Evolutionary conservation across 2,797 vertebrate genomes (phyloP), one percentile per base, ranked within the genome.

Genomic region (Pachyuromys duprasi): DNA sequence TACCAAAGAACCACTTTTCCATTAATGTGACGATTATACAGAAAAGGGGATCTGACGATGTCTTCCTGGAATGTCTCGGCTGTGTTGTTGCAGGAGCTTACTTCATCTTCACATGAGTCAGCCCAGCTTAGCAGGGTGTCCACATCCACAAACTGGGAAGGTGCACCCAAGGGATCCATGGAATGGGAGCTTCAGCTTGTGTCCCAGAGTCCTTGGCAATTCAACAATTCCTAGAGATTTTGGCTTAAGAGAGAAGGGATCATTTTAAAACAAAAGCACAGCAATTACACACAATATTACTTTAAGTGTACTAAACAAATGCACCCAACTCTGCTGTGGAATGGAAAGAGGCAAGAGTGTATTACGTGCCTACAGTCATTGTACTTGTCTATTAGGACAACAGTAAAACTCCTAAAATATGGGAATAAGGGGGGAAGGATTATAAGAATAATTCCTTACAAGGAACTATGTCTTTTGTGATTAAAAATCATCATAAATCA

Each of bases 81-180:
- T 92, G 98, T 93, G 22, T 93, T 94, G 26, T 93, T 97, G 31
- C 81, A 96, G 82, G 98, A 96, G 28, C 96, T 95, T 95, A 97
- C 80, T 80, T 98, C 97, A 45, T 97, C 97, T 15, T 96, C 98
- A 94, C 97, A 98, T 45, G 97, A 97, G 98, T 99, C 98, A 91
- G 99, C 98, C 99, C 99, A 99, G 39, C 98, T 98, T 49, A 98
- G 98, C 17, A 99, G 98, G 55, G 98, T 98, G 89, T 99, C 99
- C 96, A 99, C 93, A 92, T 99, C 99, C 97, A 99, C 99, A 97
- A 99, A 99, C 63, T 99, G 99, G 72, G 99, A 99, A 97, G 99
- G 99, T 95, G 99, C 99, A 57, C 99, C 99, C 98, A 99, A 98
- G 82, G 99, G 99, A 99, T 99, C 99, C 99, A 99, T 99, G 98